Conservation (phyloP, 2,888 invertebrate species). For the Aporophyla nigra region DNA sequence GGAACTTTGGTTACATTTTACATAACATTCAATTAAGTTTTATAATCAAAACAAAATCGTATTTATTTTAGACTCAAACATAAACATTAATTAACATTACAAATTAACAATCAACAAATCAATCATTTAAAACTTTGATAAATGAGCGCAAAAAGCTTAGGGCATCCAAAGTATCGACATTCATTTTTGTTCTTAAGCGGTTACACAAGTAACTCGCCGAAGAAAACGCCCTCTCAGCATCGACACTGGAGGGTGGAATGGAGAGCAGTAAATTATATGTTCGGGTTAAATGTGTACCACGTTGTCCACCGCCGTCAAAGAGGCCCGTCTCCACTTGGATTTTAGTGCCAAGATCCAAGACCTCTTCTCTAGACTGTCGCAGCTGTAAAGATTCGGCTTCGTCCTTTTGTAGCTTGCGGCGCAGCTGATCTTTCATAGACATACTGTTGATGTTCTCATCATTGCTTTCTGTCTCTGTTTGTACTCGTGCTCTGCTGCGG, state of each 20-base stretch:
- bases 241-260: conserved; percentile 28
- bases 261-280: conserved; percentile 12
- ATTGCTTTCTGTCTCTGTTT: conserved; percentile 5
- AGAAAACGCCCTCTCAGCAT: conserved; percentile 35
- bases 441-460: not conserved
- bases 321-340: conserved; percentile 13
- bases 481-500: not conserved
- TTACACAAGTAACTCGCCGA: conserved; percentile 27
- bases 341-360: not conserved
- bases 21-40: too few species aligned
- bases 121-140: not conserved
- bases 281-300: conserved; percentile 4
- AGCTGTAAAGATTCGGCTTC: conserved; percentile 4
- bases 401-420: conserved; percentile 10
- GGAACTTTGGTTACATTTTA: too few species aligned
- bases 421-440: conserved; percentile 15
- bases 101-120: conserved; percentile 8
- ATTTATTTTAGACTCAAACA: not conserved
- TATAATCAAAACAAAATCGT: too few species aligned
- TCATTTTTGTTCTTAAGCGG: conserved; percentile 27
- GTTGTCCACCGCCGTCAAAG: conserved; percentile 10
- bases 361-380: not conserved
- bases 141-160: conserved; percentile 9
- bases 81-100: conserved; percentile 3
- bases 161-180: conserved; percentile 16